Evolutionary conservation across 2,888 invertebrate species (phyloP), one percentile per base, ranked within the genome.

Genomic region (Dermolepida albohirtum): DNA sequence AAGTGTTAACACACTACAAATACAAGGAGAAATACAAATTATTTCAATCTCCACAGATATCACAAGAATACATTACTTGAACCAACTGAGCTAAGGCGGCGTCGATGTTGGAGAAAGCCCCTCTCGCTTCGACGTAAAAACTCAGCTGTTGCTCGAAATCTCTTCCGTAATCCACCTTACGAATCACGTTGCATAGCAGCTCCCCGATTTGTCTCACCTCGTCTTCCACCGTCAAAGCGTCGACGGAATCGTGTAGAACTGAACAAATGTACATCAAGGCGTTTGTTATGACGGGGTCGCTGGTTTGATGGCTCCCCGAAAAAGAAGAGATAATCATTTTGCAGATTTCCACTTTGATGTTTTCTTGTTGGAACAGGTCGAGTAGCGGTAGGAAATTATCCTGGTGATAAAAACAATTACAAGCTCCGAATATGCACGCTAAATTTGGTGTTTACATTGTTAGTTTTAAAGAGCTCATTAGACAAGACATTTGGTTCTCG

Each of bases 121-220:
- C 92, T 73, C 98, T 88, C 11, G 95, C 93, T 81, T 97, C 96
- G 0, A 96, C 97, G 82, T 95, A 97, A 85, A 97, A 98, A 79
- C 91, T 91, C 8, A 99, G 86, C 81, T 96, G 96, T 76, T 93
- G 92, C 79, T 98, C 97, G 79, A 95, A 90, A 82, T 97, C 95
- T 11, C 90, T 86, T 7, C 93, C 94, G 81, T 93, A 95, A 71
- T 91, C 88, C 5, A 98, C 93, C 68, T 90, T 89, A 74, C 90
- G 88, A 14, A 97, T 89, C 71, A 95, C 92, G 73, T 89, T 89
- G 72, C 91, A 93, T 70, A 98, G 92, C 59, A 97, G 85, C 72
- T 90, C 89, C 5, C 95, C 92, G 72, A 96, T 94, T 80, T 93
- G 91, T 73, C 94, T 90, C 71, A 90, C 90, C 82, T 98, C 97